Conservation (phyloP, 2,113 vertebrate genomes). For the Gambusia holbrooki region DNA sequence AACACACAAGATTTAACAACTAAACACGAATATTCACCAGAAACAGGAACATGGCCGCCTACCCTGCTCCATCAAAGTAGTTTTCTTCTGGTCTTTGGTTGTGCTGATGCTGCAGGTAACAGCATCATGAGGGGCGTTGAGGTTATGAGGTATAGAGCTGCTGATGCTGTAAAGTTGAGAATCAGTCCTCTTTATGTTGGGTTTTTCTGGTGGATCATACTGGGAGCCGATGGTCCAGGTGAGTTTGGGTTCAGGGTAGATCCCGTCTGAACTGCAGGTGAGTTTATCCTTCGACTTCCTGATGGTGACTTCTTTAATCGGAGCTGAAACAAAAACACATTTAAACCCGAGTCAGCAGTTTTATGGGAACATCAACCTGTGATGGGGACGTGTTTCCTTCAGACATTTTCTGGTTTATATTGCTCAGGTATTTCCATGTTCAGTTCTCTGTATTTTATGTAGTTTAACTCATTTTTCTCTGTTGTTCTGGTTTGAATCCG, state of each 20-base stretch:
- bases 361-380: too few relatives aligned
- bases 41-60: not conserved
- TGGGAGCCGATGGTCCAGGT: conserved; percentile 32
- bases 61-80: not conserved
- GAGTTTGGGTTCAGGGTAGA: conserved; percentile 67
- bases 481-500: too few relatives aligned
- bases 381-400: too few relatives aligned
- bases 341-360: not conserved
- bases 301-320: conserved; percentile 46
- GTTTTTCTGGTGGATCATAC: not conserved
- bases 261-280: conserved; percentile 56
- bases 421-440: too few relatives aligned
- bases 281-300: conserved; percentile 19
- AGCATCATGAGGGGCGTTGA: not conserved
- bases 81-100: accelerated
- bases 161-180: conserved; percentile 9
- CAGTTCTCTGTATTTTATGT: too few relatives aligned
- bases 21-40: not conserved
- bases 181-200: accelerated
- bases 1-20: not conserved
- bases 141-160: not conserved
- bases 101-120: conserved; percentile 45
- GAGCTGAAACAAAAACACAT: conserved; percentile 50
- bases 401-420: too few relatives aligned
- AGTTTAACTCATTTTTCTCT: too few relatives aligned